Conservation (phyloP, 64 coral and sea anemone species). For the Stichodactyla helianthus region DNA sequence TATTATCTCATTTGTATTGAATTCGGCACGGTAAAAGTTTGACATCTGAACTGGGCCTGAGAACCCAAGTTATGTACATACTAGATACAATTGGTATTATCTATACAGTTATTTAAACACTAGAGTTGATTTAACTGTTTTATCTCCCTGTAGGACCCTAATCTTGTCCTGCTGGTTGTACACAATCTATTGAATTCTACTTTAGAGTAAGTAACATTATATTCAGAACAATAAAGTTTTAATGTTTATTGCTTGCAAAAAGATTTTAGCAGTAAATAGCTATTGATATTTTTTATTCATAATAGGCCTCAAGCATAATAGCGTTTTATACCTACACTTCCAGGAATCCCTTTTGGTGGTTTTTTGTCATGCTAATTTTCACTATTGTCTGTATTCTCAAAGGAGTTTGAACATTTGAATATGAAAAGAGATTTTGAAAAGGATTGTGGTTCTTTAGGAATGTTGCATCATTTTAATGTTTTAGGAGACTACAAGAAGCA, state of each 20-base stretch:
- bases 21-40: too few species aligned
- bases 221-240: neutral
- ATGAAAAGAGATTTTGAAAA: neutral
- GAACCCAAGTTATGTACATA: too few species aligned
- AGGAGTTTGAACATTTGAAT: neutral
- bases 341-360: too few species aligned
- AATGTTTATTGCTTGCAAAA: too few species aligned
- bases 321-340: too few species aligned
- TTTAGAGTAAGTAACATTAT: conserved; percentile 28
- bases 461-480: neutral
- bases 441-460: neutral
- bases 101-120: neutral
- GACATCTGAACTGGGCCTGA: too few species aligned
- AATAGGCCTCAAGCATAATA: too few species aligned
- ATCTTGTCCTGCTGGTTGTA: conserved; percentile 40
- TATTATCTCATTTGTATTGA: too few species aligned
- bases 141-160: conserved; percentile 43
- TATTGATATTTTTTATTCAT: too few species aligned
- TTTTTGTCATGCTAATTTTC: too few species aligned
- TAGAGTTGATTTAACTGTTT: neutral
- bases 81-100: neutral
- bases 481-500: conserved; percentile 46
- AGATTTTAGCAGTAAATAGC: too few species aligned
- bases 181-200: conserved; percentile 58
- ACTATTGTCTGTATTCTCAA: too few species aligned